Evolutionary conservation across 1,140 invertebrate species (phyloP), one percentile per base, ranked within the genome.

Genomic region (Sycophila sp.): DNA sequence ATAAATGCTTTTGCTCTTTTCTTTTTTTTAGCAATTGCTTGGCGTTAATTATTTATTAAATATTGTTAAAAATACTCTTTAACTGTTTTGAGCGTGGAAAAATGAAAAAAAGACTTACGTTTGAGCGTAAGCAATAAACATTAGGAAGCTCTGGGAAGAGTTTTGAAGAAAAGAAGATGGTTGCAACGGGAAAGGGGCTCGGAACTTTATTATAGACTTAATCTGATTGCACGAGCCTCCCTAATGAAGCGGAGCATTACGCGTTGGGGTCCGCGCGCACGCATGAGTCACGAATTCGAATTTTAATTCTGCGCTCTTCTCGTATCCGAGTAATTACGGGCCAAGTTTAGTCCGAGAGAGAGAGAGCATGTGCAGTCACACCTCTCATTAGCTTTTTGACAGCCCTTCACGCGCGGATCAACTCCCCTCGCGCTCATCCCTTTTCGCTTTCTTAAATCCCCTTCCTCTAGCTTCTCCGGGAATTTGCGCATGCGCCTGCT

Each of bases 341-440:
- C 79, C 75, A 73, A 56, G 34, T 30, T 45, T 59, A 42, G 34
- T 26, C 38, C 73, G 75, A 80, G 77, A 79, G 75, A 72, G 78
- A 77, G 78, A 68, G 80, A 84, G 85, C 85, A 85, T 86, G 84
- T 86, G 83, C 83, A 85, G 84, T 86, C 83, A 85, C 85, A 86
- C 85, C 85, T 86, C 85, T 86, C 85, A 85, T 86, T 86, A 86
- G 79, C 80, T 86, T 86, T 86, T 86, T 86, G 84, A 86, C 85
- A 86, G 83, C 85, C 82, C 82, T 85, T 85, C 83, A 84, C 83
- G 80, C 80, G 15, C 78, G 83, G 80, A 86, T 85, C 83, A 81
- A 78, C 79, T 77, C 79, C 77, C 80, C 81, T 76, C 75, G 63
- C 26, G 11, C 42, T 22, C 17, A 17, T 38, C 6, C 59, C 22